Conservation (phyloP, 2,888 invertebrate genomes). For the Dasypolia templi region DNA sequence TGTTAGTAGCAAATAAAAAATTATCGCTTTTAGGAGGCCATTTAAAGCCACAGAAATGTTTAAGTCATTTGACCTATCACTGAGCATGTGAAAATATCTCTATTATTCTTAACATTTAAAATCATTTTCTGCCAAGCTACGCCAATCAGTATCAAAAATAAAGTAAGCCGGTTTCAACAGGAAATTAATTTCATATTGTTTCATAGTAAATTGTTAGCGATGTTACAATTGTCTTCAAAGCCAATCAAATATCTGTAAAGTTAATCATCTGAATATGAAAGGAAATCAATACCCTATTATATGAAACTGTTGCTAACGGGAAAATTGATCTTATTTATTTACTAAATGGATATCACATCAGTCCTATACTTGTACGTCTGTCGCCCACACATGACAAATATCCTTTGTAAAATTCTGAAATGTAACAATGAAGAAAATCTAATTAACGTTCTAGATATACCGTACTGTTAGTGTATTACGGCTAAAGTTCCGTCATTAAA, state of each 20-base stretch:
- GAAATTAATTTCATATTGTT: slow-evolving; percentile 31
- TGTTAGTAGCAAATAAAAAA: slow-evolving; percentile 62
- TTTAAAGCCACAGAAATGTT: slow-evolving; percentile 42
- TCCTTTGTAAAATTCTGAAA: slow-evolving; percentile 28
- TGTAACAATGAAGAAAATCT: slow-evolving; percentile 61
- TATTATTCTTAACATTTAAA: not conserved
- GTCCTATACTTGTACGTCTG: not conserved
- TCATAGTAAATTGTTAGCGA: slow-evolving; percentile 33
- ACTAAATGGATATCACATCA: slow-evolving; percentile 42
- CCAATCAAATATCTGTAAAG: slow-evolving; percentile 44
- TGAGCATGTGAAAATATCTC: slow-evolving; percentile 11
- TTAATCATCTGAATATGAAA: slow-evolving; percentile 38
- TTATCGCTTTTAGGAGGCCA: slow-evolving; percentile 53
- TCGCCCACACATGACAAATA: not conserved
- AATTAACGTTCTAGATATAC: slow-evolving; percentile 58
- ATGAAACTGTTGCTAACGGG: slow-evolving; percentile 19
- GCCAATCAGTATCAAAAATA: not conserved
- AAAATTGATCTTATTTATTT: slow-evolving; percentile 45
- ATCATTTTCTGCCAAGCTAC: not conserved
- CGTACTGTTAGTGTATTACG: slow-evolving; percentile 61
- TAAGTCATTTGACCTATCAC: slow-evolving; percentile 32
- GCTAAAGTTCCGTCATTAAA: slow-evolving; percentile 80
- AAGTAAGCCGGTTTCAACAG: slow-evolving; percentile 7
- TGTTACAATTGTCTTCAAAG: slow-evolving; percentile 43
- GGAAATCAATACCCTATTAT: slow-evolving; percentile 39